A percentile compares a stretch with the other conserved stretches of the same genome.
phyloP scores from a whole-genome alignment of 2,113 vertebrate species.

The Semnornis frantzii region DNA sequence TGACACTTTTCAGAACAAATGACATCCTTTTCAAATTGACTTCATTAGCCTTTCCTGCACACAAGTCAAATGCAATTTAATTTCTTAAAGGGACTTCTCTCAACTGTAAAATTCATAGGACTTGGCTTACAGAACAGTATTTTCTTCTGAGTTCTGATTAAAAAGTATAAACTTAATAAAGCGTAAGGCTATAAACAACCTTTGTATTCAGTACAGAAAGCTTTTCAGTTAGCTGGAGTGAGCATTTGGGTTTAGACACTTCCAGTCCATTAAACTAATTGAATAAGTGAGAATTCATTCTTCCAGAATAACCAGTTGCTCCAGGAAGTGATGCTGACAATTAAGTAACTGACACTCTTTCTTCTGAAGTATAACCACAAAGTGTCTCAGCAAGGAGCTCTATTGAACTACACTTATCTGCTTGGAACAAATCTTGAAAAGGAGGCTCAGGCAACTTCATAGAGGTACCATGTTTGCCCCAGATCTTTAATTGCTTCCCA shows the following conservation, averaged over 20 bases:
- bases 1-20: conserved; percentile 11
- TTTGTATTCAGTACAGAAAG: conserved; percentile 34
- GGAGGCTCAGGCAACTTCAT: neutral
- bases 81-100: conserved; percentile 40
- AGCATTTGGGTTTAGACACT: conserved; percentile 40
- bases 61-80: conserved; percentile 31
- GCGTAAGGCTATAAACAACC: neutral
- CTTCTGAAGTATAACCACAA: neutral
- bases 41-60: conserved; percentile 34
- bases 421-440: neutral
- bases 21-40: neutral
- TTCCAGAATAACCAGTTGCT: conserved; percentile 57
- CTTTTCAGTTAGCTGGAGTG: conserved; percentile 8
- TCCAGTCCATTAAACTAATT: conserved; percentile 61
- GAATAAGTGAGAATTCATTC: conserved; percentile 14
- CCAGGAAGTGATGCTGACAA: conserved; percentile 8
- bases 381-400: neutral
- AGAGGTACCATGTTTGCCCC: rapidly evolving
- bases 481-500: neutral
- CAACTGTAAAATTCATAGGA: conserved; percentile 42
- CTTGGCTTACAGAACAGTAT: neutral
- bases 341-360: neutral
- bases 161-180: conserved; percentile 41
- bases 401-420: neutral
- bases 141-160: conserved; percentile 26